Base-by-base conservation (phyloP, 2,888 invertebrate species). In the Petrophora chlorosata region DNA sequence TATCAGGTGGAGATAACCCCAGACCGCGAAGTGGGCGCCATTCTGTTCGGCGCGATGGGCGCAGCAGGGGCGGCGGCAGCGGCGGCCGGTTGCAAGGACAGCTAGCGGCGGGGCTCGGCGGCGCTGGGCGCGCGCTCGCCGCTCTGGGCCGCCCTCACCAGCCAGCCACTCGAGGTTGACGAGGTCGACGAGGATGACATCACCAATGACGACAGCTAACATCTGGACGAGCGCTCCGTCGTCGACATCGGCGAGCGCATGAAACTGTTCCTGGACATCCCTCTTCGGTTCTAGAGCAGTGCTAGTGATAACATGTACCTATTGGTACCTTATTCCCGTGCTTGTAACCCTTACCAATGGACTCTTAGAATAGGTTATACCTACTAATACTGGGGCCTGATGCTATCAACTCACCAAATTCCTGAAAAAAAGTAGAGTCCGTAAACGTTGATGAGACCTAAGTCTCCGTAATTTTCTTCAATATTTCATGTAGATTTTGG, bases 111-210 rank as follows among this genome's bases (percentile, higher is more conserved):
- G 57, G 90, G 85, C 74, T 88, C 89, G 64, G 84, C 80, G 69
- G 84, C 78, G 76, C 81, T 83, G 58, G 88, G 88, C 53, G 88
- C 88, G 5, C 84, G 88, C 69, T 94, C 95, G 56, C 96, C 96
- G 36, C 91, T 96, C 59, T 96, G 96, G 96, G 95, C 94, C 39
- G 94, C 96, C 40, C 91, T 96, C 65, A 96, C 96, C 43, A 94
- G 94, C 69, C 94, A 95, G 70, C 88, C 85, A 3, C 79, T 89
- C 5, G 88, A 87, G 65, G 85, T 53, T 14, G 59, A 85, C 45
- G 86, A 85, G 52, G 79, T 75, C 8, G 78, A 74, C 14, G 82
- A 82, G 28, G 78, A 78, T 17, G 78, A 75, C 41, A 68, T 56
- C 43, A 48, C 61, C 4, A 67, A 60, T 34, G 81, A 79, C 28